These are phyloP conservation scores for Peromyscus attwateri DNA, from an alignment of 2,797 vertebrate species.

Conservation along the genomic window DNA sequence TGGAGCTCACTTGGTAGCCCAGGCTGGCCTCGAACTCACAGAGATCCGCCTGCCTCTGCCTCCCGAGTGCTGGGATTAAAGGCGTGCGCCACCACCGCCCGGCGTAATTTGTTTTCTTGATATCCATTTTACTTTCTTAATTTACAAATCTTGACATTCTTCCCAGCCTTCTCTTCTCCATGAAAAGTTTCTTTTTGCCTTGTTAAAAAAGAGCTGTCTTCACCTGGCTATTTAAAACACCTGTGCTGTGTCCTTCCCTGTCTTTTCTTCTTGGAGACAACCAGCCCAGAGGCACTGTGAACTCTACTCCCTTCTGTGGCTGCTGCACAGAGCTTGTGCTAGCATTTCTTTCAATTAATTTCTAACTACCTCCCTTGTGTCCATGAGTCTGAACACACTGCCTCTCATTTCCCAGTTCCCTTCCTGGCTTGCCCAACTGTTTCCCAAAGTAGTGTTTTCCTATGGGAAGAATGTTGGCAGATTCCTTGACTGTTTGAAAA, in stretches of 20 bases:
- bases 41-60: too few species aligned
- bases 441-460: background rate
- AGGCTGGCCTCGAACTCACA: too few species aligned
- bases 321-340: background rate
- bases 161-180: background rate
- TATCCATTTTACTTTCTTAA: background rate
- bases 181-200: background rate
- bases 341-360: constrained; percentile 30
- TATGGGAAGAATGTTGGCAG: background rate
- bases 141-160: constrained; percentile 10
- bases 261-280: background rate
- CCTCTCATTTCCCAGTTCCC: background rate
- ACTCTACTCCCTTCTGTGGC: background rate
- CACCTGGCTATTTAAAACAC: background rate
- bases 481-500: constrained; percentile 2
- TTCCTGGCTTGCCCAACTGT: constrained; percentile 12
- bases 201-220: background rate
- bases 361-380: background rate
- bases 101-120: background rate
- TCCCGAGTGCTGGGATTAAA: too few species aligned
- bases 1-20: too few species aligned
- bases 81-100: too few species aligned
- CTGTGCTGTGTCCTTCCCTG: background rate
- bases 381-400: background rate
- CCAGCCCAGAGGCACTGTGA: background rate